Conservation (phyloP, 2,113 vertebrate genomes). For the Mola mola region DNA sequence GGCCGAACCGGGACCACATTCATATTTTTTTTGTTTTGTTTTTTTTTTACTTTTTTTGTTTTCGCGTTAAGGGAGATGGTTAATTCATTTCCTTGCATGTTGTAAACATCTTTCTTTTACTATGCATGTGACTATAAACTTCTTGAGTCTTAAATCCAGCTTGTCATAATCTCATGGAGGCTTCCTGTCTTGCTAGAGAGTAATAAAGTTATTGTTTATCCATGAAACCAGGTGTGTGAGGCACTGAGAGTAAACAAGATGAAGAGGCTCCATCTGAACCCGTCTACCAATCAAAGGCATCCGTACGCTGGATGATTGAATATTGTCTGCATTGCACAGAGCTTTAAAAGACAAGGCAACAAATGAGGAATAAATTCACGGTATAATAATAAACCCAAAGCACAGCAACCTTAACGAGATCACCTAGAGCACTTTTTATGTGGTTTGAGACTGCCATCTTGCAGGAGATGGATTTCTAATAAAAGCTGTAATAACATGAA, state of each 20-base stretch:
- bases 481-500: conserved; percentile 30
- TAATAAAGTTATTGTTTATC: conserved; percentile 24
- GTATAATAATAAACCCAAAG: conserved; percentile 5
- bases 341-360: conserved; percentile 24
- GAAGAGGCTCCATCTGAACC: conserved; percentile 35
- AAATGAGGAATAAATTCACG: not conserved
- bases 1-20: too few relatives aligned
- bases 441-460: conserved; percentile 6
- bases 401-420: conserved; percentile 3
- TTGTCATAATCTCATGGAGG: conserved; percentile 30
- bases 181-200: conserved; percentile 18
- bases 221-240: conserved; percentile 30
- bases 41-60: too few relatives aligned
- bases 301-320: conserved; percentile 31
- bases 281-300: conserved; percentile 32
- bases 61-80: too few relatives aligned
- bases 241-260: conserved; percentile 47
- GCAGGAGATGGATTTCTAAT: conserved; percentile 39
- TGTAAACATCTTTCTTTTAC: too few relatives aligned
- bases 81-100: too few relatives aligned
- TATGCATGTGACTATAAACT: too few relatives aligned
- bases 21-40: too few relatives aligned
- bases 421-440: conserved; percentile 13
- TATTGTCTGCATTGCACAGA: conserved; percentile 17
- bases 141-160: too few relatives aligned